Evolutionary conservation across 92 coral and sea anemone species (phyloP).

Genomic region (Palythoa caribaeorum): DNA sequence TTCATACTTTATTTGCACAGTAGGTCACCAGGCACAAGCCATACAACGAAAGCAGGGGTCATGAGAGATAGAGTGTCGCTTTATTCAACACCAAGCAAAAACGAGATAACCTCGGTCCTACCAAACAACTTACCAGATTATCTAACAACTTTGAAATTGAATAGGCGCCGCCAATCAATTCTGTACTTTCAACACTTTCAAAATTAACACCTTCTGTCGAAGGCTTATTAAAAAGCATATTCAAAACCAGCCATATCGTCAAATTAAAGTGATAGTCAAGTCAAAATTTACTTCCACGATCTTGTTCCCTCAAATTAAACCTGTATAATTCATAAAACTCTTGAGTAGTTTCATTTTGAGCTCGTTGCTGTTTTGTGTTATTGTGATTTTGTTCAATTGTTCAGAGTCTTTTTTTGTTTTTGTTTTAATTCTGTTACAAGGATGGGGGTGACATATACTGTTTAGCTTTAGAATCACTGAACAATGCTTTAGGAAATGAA

Average conservation of each 20-base stretch:
- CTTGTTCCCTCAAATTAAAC: background rate
- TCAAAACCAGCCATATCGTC: background rate
- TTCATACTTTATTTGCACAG: background rate
- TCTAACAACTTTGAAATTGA: conserved; percentile 11
- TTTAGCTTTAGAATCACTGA: conserved; percentile 23
- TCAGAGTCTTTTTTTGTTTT: background rate
- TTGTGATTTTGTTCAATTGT: background rate
- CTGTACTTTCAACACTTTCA: conserved; percentile 21
- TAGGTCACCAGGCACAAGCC: conserved; percentile 1
- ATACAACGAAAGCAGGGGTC: conserved; percentile 22
- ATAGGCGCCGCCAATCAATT: conserved; percentile 29
- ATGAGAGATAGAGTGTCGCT: background rate
- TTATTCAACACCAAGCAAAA: conserved; percentile 5
- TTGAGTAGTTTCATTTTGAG: background rate
- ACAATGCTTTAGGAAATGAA: conserved; percentile 37
- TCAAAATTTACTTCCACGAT: background rate
- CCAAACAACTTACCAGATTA: conserved; percentile 35
- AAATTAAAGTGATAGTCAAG: background rate
- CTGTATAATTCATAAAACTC: background rate
- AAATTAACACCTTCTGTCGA: too few species aligned
- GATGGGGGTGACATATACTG: background rate
- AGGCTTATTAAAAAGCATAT: conserved; percentile 9
- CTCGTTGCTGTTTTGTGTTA: background rate
- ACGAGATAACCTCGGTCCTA: conserved; percentile 14
- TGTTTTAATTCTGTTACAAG: background rate